phyloP scores from a whole-genome alignment of 2,888 invertebrate genomes.

The Lycia hirtaria region DNA sequence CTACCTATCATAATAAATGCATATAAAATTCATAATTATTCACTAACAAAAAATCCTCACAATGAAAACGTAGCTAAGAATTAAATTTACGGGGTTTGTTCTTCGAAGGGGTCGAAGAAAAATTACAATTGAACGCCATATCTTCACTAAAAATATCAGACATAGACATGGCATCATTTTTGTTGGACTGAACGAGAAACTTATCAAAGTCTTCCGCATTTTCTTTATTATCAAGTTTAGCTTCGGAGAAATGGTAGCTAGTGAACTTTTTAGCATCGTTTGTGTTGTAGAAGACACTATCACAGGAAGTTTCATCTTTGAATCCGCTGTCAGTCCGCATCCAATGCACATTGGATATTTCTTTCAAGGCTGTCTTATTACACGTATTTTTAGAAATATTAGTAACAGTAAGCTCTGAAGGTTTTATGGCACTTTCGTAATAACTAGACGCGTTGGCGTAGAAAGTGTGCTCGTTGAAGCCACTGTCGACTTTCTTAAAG shows the following conservation, averaged over 20 bases:
- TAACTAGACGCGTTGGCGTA: conserved; percentile 77
- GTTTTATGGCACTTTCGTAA: conserved; percentile 82
- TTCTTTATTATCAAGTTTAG: conserved; percentile 67
- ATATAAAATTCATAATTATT: conserved; percentile 65
- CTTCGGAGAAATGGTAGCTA: conserved; percentile 61
- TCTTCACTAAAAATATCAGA: conserved; percentile 78
- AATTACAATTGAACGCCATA: conserved; percentile 77
- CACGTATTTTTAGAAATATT: conserved; percentile 57
- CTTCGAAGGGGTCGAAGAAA: conserved; percentile 80
- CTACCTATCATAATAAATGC: conserved; percentile 63
- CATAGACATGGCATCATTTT: conserved; percentile 74
- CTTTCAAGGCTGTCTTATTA: conserved; percentile 66
- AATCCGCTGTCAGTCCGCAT: conserved; percentile 80
- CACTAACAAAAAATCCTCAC: conserved; percentile 43
- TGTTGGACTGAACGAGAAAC: conserved; percentile 59
- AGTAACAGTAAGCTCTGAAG: conserved; percentile 77
- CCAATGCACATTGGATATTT: conserved; percentile 79
- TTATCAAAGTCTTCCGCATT: conserved; percentile 68
- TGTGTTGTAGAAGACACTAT: conserved; percentile 65
- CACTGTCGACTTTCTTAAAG: conserved; percentile 76
- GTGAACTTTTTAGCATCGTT: conserved; percentile 58
- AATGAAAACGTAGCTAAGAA: conserved; percentile 45
- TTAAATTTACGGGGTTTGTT: conserved; percentile 70
- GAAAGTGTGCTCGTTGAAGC: conserved; percentile 77
- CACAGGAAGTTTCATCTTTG: conserved; percentile 76